Percentiles rank a stretch among this genome's conserved stretches.
Conservation (phyloP, 2,797 vertebrate species). For the Carcharodon carcharias region DNA sequence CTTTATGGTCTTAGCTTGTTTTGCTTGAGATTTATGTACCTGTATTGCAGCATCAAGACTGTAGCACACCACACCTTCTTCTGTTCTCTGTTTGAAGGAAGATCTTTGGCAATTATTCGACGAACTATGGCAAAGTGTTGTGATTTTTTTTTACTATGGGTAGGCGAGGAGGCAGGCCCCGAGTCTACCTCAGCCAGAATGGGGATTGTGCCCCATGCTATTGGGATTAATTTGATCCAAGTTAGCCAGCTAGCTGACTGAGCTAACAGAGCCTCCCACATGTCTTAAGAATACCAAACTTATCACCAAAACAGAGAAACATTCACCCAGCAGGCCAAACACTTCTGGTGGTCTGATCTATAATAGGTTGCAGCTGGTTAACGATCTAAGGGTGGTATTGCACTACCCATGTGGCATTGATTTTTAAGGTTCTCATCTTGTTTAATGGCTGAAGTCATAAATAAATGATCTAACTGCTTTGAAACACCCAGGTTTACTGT, state of each 20-base stretch:
- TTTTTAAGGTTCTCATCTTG: neutral
- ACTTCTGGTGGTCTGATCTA: neutral
- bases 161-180: too few species aligned
- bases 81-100: too few species aligned
- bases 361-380: neutral
- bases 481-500: neutral
- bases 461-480: neutral
- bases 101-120: too few species aligned
- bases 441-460: neutral
- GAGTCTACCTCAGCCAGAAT: too few species aligned
- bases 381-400: too few species aligned
- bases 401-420: neutral
- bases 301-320: neutral
- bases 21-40: neutral
- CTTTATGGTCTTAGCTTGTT: neutral
- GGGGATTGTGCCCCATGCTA: too few species aligned
- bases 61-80: too few species aligned
- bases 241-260: too few species aligned
- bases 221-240: too few species aligned
- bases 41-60: neutral
- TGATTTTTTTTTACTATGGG: too few species aligned
- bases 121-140: too few species aligned
- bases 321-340: neutral
- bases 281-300: neutral
- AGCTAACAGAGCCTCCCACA: too few species aligned